These are phyloP conservation scores for Mesorhabditis sp. DNA, from an alignment of 2,888 invertebrate species.

Conservation along the genomic window DNA sequence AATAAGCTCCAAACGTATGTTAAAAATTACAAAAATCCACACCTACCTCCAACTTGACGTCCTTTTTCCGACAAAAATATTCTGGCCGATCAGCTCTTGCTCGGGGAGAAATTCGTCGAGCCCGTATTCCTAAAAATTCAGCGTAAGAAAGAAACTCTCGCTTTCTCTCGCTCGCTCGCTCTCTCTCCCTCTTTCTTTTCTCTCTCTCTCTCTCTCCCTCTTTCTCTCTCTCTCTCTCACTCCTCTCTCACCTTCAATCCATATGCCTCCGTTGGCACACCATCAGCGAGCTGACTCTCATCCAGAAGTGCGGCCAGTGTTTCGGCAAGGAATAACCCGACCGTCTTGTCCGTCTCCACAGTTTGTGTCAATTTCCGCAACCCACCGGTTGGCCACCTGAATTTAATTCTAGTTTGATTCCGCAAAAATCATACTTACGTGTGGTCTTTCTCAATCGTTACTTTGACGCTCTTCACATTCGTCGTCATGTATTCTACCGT, in stretches of 20 bases:
- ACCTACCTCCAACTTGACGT: conserved; percentile 45
- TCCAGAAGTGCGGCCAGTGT: conserved; percentile 31
- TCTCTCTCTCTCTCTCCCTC: too few species aligned
- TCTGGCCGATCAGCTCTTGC: conserved; percentile 37
- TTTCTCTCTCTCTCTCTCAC: too few species aligned
- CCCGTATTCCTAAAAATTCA: conserved; percentile 29
- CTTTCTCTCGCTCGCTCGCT: too few species aligned
- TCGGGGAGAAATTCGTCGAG: conserved; percentile 37
- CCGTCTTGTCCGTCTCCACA: conserved; percentile 32
- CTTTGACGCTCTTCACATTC: conserved; percentile 40
- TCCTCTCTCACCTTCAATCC: conserved; percentile 43
- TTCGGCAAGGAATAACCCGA: conserved; percentile 33
- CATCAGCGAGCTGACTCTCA: conserved; percentile 23
- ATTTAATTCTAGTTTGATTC: neutral
- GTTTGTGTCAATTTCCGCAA: conserved; percentile 13
- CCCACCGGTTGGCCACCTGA: neutral
- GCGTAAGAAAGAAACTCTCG: neutral
- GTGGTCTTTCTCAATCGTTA: conserved; percentile 47
- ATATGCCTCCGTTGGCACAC: conserved; percentile 35
- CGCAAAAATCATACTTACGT: conserved; percentile 21
- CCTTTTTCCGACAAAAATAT: conserved; percentile 49
- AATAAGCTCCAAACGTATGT: too few species aligned
- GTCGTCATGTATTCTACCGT: conserved; percentile 50
- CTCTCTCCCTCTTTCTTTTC: too few species aligned
- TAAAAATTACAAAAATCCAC: neutral